Evolutionary conservation across 2,113 vertebrate species (phyloP).

Genomic region (Pelecanus crispus): DNA sequence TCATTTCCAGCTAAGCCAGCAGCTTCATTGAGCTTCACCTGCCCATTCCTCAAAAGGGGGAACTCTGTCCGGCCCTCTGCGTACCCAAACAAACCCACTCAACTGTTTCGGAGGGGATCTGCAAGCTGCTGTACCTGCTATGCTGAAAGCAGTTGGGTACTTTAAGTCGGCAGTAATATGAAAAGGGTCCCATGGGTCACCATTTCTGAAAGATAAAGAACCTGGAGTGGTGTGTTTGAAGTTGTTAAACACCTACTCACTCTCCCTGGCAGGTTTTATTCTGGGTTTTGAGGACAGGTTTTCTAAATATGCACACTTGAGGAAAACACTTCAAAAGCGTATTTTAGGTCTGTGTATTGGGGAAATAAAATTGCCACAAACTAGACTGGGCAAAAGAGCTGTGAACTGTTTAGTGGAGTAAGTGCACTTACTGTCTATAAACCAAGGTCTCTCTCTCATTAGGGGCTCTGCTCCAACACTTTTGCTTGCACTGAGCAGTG

Average conservation of each 20-base stretch:
- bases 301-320: constrained; percentile 18
- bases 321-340: neutral
- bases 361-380: neutral
- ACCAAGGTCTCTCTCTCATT: neutral
- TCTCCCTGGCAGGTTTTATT: neutral
- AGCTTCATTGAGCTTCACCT: neutral
- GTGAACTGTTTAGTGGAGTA: neutral
- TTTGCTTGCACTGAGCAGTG: neutral
- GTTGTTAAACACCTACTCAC: neutral
- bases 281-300: neutral
- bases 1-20: neutral
- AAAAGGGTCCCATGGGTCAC: neutral
- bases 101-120: neutral
- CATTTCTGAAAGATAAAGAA: constrained; percentile 1
- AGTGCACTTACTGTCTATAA: neutral
- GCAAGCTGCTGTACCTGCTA: neutral
- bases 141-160: neutral
- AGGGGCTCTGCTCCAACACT: neutral
- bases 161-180: neutral
- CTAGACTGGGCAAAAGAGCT: neutral
- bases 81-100: neutral
- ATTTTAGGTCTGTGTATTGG: neutral
- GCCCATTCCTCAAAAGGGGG: neutral
- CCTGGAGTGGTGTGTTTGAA: neutral
- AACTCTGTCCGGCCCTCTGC: neutral